phyloP scores from a whole-genome alignment of 2,888 invertebrate genomes.

The Helobdella robusta region DNA sequence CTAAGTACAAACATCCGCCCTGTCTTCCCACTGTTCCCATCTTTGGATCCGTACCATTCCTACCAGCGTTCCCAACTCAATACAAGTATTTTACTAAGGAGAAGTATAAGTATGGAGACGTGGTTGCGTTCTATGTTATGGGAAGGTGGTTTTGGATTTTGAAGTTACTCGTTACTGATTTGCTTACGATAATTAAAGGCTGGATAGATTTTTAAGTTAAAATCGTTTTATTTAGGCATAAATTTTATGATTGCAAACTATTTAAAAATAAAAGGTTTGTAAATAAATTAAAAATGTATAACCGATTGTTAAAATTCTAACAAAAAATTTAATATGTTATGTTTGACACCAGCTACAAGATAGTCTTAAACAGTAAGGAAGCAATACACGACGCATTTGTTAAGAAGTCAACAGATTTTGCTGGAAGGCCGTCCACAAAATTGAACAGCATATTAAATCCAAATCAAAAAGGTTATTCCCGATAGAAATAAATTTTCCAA shows the following conservation, averaged over 20 bases:
- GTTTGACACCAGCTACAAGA: too few species aligned
- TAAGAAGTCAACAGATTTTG: not conserved
- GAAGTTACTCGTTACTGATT: too few species aligned
- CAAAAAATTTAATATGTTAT: too few species aligned
- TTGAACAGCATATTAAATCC: not conserved
- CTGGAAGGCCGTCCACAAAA: not conserved
- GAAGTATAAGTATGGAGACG: not conserved
- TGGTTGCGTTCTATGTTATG: conserved; percentile 4
- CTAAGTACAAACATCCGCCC: too few species aligned
- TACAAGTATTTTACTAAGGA: conserved; percentile 11
- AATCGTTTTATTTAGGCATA: too few species aligned
- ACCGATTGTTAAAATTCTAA: too few species aligned
- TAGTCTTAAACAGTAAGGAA: conserved; percentile 3
- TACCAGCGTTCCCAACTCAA: not conserved
- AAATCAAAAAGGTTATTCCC: not conserved
- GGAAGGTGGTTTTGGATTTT: not conserved
- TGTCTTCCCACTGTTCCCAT: conserved; percentile 12
- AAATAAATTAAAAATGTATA: too few species aligned
- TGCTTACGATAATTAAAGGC: too few species aligned
- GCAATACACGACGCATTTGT: conserved; percentile 15
- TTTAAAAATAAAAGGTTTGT: too few species aligned
- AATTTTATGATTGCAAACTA: too few species aligned
- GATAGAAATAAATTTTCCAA: too few species aligned
- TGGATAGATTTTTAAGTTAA: too few species aligned
- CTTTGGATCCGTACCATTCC: conserved; percentile 11